Evolutionary conservation across 2,797 vertebrate genomes (phyloP).

Genomic region (Leptatherina wallacei): DNA sequence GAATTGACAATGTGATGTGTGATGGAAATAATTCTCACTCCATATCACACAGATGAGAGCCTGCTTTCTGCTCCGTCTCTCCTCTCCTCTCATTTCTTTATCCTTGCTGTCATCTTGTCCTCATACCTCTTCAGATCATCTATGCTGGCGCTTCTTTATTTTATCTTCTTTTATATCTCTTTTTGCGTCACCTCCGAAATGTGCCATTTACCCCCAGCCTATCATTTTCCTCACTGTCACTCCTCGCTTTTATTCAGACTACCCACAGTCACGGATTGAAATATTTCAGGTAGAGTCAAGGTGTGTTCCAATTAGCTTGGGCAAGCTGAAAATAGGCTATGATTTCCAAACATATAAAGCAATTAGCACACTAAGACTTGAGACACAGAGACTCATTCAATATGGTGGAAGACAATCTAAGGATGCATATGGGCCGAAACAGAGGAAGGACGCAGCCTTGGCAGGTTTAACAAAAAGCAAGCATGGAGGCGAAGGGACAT

Average conservation of each 20-base stretch:
- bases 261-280: conserved; percentile 3
- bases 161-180: conserved; percentile 18
- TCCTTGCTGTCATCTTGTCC: conserved; percentile 20
- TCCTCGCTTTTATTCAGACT: neutral
- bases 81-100: conserved; percentile 26
- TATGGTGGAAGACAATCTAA: neutral
- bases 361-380: conserved; percentile 2
- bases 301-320: conserved; percentile 41
- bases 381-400: conserved; percentile 12
- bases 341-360: neutral
- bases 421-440: neutral
- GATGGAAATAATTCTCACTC: conserved; percentile 70
- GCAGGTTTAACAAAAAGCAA: conserved; percentile 3
- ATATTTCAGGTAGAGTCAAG: neutral
- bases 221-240: conserved; percentile 8
- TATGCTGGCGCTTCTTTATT: conserved; percentile 4
- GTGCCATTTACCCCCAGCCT: conserved; percentile 6
- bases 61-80: conserved; percentile 31
- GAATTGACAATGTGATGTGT: conserved; percentile 53
- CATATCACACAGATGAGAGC: conserved; percentile 46
- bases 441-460: neutral
- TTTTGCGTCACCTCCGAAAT: conserved; percentile 20
- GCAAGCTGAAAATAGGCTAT: neutral
- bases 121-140: conserved; percentile 15
- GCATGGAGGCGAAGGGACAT: neutral